phyloP scores from a whole-genome alignment of 1,140 invertebrate genomes.

The Chelonus insularis region DNA sequence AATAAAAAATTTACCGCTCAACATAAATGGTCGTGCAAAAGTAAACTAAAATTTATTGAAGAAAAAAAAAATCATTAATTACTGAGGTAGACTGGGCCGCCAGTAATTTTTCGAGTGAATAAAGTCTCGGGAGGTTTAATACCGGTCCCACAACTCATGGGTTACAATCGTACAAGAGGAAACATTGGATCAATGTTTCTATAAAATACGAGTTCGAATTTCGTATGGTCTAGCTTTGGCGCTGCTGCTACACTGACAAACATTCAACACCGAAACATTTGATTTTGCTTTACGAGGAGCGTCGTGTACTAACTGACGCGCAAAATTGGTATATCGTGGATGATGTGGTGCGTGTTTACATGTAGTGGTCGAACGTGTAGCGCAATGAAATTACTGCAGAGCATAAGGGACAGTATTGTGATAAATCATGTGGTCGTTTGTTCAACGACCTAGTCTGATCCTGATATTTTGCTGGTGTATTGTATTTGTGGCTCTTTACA shows the following conservation, averaged over 20 bases:
- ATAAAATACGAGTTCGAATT: slow-evolving; percentile 23
- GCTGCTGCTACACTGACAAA: slow-evolving; percentile 6
- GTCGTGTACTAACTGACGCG: slow-evolving; percentile 27
- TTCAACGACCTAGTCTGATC: slow-evolving; percentile 24
- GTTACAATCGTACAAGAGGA: neutral
- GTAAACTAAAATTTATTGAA: slow-evolving; percentile 1
- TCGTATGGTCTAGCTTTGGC: slow-evolving; percentile 10
- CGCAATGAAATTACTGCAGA: slow-evolving; percentile 11
- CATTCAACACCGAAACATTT: slow-evolving; percentile 23
- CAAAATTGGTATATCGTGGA: slow-evolving; percentile 24
- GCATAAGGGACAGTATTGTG: slow-evolving; percentile 19
- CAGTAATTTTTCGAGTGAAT: slow-evolving; percentile 23
- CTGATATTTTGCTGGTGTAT: slow-evolving; percentile 7
- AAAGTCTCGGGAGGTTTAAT: slow-evolving; percentile 24
- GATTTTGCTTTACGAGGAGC: slow-evolving; percentile 28
- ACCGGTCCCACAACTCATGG: neutral
- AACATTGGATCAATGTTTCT: slow-evolving; percentile 26
- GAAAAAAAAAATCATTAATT: slow-evolving; percentile 7
- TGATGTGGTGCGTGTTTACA: slow-evolving; percentile 6
- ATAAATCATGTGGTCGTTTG: slow-evolving; percentile 32
- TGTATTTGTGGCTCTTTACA: slow-evolving; percentile 15
- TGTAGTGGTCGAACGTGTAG: slow-evolving; percentile 2
- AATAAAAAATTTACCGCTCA: too few relatives aligned
- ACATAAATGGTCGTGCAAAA: neutral
- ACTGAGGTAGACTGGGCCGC: neutral